A percentile compares a stretch with the other conserved stretches of the same genome.
Evolutionary conservation across 1,140 invertebrate species (phyloP).

Genomic region (Lithobius niger): DNA sequence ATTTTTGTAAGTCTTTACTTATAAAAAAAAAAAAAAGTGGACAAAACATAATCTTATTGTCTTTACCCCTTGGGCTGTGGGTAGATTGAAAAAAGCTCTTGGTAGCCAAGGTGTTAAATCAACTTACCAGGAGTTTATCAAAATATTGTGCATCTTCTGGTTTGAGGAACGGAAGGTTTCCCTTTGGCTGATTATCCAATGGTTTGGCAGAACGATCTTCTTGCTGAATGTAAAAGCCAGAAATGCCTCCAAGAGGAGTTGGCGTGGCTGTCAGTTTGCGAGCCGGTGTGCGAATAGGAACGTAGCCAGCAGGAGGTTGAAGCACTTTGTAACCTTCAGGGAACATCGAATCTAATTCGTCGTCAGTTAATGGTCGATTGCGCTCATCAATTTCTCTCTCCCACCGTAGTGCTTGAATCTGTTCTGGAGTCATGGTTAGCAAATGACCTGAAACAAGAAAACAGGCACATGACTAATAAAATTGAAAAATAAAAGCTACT

Average conservation of each 20-base stretch:
- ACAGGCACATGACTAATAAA: background rate
- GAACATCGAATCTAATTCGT: constrained; percentile 94
- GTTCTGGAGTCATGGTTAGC: constrained; percentile 97
- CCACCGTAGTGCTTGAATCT: constrained; percentile 96
- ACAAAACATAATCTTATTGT: no score
- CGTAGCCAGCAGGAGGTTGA: constrained; percentile 87
- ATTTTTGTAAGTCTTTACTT: no score
- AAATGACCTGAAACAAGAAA: constrained; percentile 46
- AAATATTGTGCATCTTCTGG: constrained; percentile 99
- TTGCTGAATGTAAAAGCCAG: constrained; percentile 89
- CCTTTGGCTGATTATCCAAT: constrained; percentile 92
- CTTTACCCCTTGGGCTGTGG: no score
- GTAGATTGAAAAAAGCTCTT: no score
- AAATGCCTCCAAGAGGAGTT: constrained; percentile 76
- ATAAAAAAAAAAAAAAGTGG: no score
- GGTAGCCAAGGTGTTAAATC: no score
- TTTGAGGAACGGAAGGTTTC: constrained; percentile 95
- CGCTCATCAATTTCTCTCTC: constrained; percentile 97
- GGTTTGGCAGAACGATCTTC: constrained; percentile 58
- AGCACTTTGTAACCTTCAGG: constrained; percentile 96
- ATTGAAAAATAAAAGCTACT: constrained; percentile 5
- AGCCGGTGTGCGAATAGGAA: constrained; percentile 93
- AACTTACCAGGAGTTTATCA: constrained; percentile 72
- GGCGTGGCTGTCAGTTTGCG: constrained; percentile 94
- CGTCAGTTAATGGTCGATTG: constrained; percentile 89